Evolutionary conservation across 2,113 vertebrate species (phyloP), one percentile per base, ranked within the genome.

Genomic region (Colaptes auratus): DNA sequence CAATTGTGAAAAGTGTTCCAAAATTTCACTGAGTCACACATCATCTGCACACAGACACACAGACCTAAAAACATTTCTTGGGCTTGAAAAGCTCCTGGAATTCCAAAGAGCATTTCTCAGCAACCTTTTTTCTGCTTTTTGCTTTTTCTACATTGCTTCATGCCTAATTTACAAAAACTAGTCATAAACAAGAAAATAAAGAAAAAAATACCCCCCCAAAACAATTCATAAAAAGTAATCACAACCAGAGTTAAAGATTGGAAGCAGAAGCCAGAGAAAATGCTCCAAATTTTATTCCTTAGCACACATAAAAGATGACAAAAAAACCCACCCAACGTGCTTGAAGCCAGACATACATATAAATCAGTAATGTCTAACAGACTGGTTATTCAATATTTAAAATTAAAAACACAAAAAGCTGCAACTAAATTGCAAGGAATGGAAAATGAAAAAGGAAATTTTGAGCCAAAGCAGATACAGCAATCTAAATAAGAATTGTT

Each of bases 331-430:
- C n/a, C 27, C 1, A 0, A 83, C 89, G 52, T 87, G 39, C 82
- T 89, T 88, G 25, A 92, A 94, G 72, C 30, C 70, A 80, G 64
- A 78, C 36, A 85, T 58, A 75, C 17, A 35, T 21, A 76, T 46
- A 88, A 85, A 90, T 88, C 88, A 93, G 53, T 35, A 78, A 73
- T 0, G 5, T 33, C 69, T 65, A 91, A 53, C 28, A 88, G 66
- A 85, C 33, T 0, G 0, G 46, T 91, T 78, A 69, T 79, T 90
- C 72, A 77, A 4, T 70, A 81, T 83, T 94, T 94, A 65, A 91
- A 89, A 82, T 89, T 91, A 88, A 88, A 87, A 91, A 79, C 15
- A 78, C 36, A 60, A 76, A 88, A 76, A 88, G 23, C 35, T 66
- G 35, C 21, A 69, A 84, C 71, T 84, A 92, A 86, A 91, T 42